A percentile compares a stretch with the other conserved stretches of the same genome.
phyloP scores from a whole-genome alignment of 1,140 invertebrate genomes.

The Marisa cornuarietis region DNA sequence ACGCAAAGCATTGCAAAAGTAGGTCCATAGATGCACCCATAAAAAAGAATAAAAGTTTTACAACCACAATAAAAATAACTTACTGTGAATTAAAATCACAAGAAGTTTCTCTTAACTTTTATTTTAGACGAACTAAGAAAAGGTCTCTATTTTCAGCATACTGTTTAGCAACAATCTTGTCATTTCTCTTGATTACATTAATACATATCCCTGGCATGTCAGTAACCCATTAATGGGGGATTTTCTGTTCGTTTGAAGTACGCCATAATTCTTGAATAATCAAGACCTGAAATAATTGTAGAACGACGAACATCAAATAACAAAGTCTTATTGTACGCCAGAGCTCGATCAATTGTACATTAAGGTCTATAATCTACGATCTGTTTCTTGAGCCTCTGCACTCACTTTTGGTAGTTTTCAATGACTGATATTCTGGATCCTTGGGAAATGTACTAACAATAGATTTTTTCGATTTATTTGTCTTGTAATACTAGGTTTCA shows the following conservation, averaged over 20 bases:
- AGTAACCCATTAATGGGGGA: background rate
- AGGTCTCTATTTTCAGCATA: background rate
- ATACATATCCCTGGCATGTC: background rate
- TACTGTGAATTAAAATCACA: background rate
- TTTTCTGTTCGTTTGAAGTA: background rate
- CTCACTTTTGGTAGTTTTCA: no score
- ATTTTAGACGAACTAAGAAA: background rate
- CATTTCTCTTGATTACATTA: conserved; percentile 16
- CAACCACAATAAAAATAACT: background rate
- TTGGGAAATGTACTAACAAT: no score
- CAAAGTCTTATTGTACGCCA: background rate
- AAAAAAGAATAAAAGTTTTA: no score
- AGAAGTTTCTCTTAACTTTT: background rate
- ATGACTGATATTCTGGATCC: no score
- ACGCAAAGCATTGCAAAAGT: no score
- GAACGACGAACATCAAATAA: background rate
- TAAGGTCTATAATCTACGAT: no score
- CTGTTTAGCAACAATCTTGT: background rate
- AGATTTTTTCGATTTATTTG: no score
- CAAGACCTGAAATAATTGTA: background rate
- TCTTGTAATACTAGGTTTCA: no score
- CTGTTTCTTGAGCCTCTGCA: no score
- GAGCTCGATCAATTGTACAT: no score
- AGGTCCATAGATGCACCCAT: no score
- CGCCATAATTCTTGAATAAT: background rate